phyloP scores from a whole-genome alignment of 2,888 invertebrate genomes.

The Diarsia mendica region DNA sequence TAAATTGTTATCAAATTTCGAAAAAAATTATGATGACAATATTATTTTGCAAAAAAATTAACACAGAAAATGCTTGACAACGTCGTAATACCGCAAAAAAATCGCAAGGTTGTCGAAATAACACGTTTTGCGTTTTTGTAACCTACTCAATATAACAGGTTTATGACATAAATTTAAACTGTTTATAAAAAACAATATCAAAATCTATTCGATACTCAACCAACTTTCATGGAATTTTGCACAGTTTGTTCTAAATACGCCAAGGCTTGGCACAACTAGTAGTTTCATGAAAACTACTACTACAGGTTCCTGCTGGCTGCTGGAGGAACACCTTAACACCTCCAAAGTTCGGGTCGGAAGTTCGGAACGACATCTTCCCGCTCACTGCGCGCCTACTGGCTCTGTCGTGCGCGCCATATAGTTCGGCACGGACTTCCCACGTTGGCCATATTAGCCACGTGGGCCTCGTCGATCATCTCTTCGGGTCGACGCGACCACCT shows the following conservation, averaged over 20 bases:
- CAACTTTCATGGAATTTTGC: not conserved
- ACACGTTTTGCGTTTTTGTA: slow-evolving; percentile 5
- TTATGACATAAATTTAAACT: not conserved
- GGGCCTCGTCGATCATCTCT: no score
- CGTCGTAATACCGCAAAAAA: slow-evolving; percentile 8
- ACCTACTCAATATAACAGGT: not conserved
- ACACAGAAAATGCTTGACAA: not conserved
- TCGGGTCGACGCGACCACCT: no score
- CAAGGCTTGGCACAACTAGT: not conserved
- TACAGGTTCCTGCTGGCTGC: no score
- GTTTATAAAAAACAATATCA: not conserved
- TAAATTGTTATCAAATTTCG: no score
- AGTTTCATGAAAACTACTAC: not conserved
- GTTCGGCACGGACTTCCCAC: no score
- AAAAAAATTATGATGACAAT: not conserved
- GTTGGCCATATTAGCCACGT: no score
- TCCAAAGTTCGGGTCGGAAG: no score
- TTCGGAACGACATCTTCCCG: no score
- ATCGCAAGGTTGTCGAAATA: not conserved
- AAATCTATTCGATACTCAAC: not conserved
- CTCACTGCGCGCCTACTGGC: no score
- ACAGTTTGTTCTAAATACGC: not conserved
- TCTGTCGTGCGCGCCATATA: no score
- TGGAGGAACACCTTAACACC: no score
- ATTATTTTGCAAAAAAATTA: not conserved